Percentiles rank a stretch among this genome's conserved stretches.
Evolutionary conservation across 2,113 vertebrate genomes (phyloP).

Genomic region (Etia nguti): DNA sequence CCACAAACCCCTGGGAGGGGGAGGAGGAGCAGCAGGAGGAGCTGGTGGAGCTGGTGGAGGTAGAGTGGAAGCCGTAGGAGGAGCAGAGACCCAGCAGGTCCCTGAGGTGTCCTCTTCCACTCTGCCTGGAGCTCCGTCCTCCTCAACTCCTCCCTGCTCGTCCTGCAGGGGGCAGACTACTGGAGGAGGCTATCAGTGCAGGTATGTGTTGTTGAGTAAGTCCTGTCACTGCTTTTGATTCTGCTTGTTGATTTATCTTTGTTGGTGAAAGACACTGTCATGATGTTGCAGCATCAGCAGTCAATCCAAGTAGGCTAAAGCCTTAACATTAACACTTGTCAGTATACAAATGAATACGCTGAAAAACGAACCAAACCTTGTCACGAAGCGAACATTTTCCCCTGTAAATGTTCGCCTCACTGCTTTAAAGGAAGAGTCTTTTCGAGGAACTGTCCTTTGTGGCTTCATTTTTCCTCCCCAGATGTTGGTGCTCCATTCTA

Average conservation of each 20-base stretch:
- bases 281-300: neutral
- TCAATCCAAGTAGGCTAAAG: neutral
- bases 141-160: conserved; percentile 81
- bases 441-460: too few species aligned
- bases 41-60: conserved; percentile 7
- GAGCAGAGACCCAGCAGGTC: conserved; percentile 48
- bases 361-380: neutral
- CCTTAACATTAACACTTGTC: neutral
- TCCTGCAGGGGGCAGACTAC: conserved; percentile 82
- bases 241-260: neutral
- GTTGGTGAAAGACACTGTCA: neutral
- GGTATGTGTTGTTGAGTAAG: conserved; percentile 60
- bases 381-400: too few species aligned
- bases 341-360: neutral
- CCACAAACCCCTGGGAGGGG: conserved; percentile 66
- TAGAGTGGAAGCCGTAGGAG: conserved; percentile 26
- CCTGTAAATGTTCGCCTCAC: neutral
- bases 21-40: conserved; percentile 22
- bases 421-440: neutral
- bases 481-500: neutral
- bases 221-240: neutral
- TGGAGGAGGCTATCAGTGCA: conserved; percentile 94
- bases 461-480: too few species aligned
- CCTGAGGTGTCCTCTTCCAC: conserved; percentile 59
- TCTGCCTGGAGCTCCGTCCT: conserved; percentile 63